Evolutionary conservation across 2,888 invertebrate genomes (phyloP).

Genomic region (Lamproptera curius): DNA sequence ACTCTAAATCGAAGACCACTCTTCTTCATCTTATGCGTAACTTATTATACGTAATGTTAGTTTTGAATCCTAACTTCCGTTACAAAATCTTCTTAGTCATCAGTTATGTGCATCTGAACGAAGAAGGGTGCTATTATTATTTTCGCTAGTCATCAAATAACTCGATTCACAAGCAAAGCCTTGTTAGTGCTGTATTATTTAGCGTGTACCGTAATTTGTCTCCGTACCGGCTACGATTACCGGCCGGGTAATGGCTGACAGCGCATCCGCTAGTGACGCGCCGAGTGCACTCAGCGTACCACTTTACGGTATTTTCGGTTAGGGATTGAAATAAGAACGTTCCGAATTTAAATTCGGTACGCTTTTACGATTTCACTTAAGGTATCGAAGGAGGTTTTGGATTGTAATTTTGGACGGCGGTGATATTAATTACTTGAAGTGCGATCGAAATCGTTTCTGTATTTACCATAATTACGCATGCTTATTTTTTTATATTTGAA

Average conservation of each 20-base stretch:
- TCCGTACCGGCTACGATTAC: conserved; percentile 17
- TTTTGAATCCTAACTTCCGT: no score
- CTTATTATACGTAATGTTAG: no score
- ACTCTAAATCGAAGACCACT: no score
- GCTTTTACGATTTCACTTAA: conserved; percentile 11
- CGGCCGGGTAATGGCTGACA: conserved; percentile 22
- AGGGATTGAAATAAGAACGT: not conserved
- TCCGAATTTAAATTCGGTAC: conserved; percentile 15
- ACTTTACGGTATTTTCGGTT: conserved; percentile 14
- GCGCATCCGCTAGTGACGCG: conserved; percentile 29
- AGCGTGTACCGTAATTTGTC: conserved; percentile 24
- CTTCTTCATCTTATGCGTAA: no score
- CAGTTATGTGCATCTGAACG: no score
- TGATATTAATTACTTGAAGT: no score
- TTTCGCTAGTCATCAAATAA: conserved; percentile 19
- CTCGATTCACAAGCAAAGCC: not conserved
- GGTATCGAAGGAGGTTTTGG: not conserved
- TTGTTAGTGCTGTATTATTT: conserved; percentile 15
- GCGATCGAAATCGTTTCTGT: no score
- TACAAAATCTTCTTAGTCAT: no score
- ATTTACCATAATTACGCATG: no score
- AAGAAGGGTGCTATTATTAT: conserved; percentile 12
- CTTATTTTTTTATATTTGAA: no score
- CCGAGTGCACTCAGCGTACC: conserved; percentile 17
- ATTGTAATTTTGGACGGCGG: conserved; percentile 5